phyloP scores from a whole-genome alignment of 2,888 invertebrate species.

The Hirtodrosophila alboralis region DNA sequence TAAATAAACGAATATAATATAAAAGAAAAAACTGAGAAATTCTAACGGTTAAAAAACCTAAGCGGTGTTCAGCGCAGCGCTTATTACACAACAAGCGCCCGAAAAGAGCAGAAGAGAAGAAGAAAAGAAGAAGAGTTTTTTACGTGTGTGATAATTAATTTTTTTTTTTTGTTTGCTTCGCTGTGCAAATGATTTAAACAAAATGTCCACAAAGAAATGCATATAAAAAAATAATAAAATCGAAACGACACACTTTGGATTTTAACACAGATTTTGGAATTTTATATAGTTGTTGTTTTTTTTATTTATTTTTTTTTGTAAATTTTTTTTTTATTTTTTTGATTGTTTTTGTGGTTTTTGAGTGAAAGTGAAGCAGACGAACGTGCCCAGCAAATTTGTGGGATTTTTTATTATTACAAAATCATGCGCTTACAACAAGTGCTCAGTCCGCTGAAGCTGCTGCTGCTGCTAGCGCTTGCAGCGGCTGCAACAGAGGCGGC shows the following conservation, averaged over 20 bases:
- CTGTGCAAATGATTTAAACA: slow-evolving; percentile 63
- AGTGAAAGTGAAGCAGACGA: slow-evolving; percentile 68
- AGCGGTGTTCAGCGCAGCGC: slow-evolving; percentile 13
- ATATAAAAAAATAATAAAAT: slow-evolving; percentile 14
- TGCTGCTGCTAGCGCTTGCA: slow-evolving; percentile 33
- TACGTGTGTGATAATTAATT: slow-evolving; percentile 33
- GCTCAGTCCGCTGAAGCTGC: slow-evolving; percentile 20
- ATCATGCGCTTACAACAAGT: slow-evolving; percentile 51
- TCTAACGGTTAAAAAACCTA: slow-evolving; percentile 61
- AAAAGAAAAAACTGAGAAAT: slow-evolving; percentile 38
- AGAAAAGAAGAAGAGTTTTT: slow-evolving; percentile 20
- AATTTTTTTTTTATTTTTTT: slow-evolving; percentile 31
- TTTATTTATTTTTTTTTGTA: slow-evolving; percentile 9
- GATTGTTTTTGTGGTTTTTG: slow-evolving; percentile 32
- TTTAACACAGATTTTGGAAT: slow-evolving; percentile 38
- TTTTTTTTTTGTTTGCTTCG: slow-evolving; percentile 12
- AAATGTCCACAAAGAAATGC: slow-evolving; percentile 28
- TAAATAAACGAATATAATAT: slow-evolving; percentile 11
- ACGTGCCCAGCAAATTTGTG: slow-evolving; percentile 72
- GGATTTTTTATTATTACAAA: slow-evolving; percentile 17
- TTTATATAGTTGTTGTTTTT: slow-evolving; percentile 11
- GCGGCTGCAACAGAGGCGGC: slow-evolving; percentile 52
- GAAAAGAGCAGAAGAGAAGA: slow-evolving; percentile 14
- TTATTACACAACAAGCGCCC: slow-evolving; percentile 46
- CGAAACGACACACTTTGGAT: slow-evolving; percentile 55